Percentiles rank a stretch among this genome's conserved stretches.
Evolutionary conservation across 2,888 invertebrate genomes (phyloP).

Genomic region (Polylopha cassiicola): DNA sequence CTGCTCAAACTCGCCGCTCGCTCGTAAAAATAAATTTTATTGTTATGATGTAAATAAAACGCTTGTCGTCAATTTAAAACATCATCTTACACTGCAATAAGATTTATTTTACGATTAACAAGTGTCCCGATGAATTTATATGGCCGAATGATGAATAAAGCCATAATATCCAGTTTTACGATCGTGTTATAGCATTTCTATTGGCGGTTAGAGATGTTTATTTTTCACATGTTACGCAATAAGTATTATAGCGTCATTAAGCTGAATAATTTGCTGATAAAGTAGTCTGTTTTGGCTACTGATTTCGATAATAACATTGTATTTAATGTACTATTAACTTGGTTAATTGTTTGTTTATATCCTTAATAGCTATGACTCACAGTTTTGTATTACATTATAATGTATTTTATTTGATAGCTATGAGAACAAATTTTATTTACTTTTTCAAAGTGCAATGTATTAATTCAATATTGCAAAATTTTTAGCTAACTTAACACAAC

Average conservation of each 20-base stretch:
- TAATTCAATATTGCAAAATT: background rate
- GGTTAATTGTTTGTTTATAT: slow-evolving; percentile 16
- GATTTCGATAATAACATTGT: slow-evolving; percentile 16
- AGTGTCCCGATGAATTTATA: slow-evolving; percentile 77
- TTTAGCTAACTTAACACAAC: background rate
- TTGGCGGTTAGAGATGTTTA: slow-evolving; percentile 56
- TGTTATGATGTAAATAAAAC: slow-evolving; percentile 78
- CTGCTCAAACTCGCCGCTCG: slow-evolving; percentile 39
- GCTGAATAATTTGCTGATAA: slow-evolving; percentile 44
- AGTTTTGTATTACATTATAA: slow-evolving; percentile 6
- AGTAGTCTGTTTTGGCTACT: slow-evolving; percentile 27
- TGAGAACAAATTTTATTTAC: slow-evolving; percentile 3
- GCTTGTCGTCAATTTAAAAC: slow-evolving; percentile 78
- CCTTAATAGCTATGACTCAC: no score
- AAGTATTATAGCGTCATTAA: slow-evolving; percentile 38
- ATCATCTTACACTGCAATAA: slow-evolving; percentile 75
- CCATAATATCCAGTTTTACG: slow-evolving; percentile 70
- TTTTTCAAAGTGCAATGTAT: slow-evolving; percentile 2
- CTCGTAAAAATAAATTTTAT: slow-evolving; percentile 77
- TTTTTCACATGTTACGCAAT: slow-evolving; percentile 50
- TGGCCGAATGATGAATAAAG: slow-evolving; percentile 72
- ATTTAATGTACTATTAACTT: slow-evolving; percentile 16
- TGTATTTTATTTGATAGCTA: slow-evolving; percentile 2
- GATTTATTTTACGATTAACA: slow-evolving; percentile 78
- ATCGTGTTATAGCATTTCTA: slow-evolving; percentile 65